Base-by-base conservation (phyloP, 2,888 invertebrate genomes). In the Molanna angustata region DNA sequence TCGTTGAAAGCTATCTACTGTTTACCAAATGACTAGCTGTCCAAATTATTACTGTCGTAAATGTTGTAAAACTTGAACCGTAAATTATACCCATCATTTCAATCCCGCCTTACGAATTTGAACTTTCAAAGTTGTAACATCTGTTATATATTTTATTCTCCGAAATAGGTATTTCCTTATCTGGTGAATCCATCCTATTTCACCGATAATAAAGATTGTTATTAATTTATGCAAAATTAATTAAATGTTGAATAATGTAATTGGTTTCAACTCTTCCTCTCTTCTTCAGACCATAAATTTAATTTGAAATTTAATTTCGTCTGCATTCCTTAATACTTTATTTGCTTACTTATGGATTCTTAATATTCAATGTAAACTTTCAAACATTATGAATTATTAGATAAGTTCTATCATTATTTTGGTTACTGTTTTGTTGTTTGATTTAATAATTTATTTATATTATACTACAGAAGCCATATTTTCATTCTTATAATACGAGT, bases 101-200 rank as follows among this genome's bases (percentile, higher is more conserved):
- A 17, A 53, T 49, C 35, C 32, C 37, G 19, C 18, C 16, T 48
- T 49, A 19, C 44, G 18, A 22, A 44, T 54, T 49, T 49, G 45
- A 54, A 54, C 48, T 54, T 49, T 37, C 17, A 44, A 49, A 49
- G 43, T 44, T 44, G 45, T 22, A 40, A 40, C 53, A 49, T 49
- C 48, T 54, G 40, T 49, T 32, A 43, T 20, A n/a, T n/a, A 49
- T 44, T 54, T 49, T 40, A 49, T 40, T 32, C 46, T 31, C 39
- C 16, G n/a, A n/a, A n/a, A 40, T 40, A 18, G 46, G 39, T 52
- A 39, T 43, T 44, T 52, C 33, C n/a, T 31, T 52, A 48, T 52
- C 22, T 37, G 19, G 18, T 14, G 27, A 49, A 48, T 18, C 14
- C 4, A 17, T 11, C 33, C 37, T 14, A 48, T 45, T 13, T 19